phyloP scores from a whole-genome alignment of 2,888 invertebrate genomes.

The Drosophila setosimentum region DNA sequence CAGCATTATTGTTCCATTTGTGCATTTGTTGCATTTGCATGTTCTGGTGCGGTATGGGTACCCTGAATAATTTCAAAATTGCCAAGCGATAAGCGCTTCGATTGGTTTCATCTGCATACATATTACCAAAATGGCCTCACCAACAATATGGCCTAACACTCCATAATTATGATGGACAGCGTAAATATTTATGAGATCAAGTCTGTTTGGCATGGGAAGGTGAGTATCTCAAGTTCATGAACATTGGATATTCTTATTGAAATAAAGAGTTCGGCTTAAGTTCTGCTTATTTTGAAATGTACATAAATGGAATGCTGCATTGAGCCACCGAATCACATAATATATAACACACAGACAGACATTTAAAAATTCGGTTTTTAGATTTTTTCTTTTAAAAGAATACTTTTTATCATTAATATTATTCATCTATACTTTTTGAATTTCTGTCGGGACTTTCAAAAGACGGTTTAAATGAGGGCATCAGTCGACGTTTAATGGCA shows the following conservation, averaged over 20 bases:
- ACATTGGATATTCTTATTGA: neutral
- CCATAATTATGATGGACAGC: no score
- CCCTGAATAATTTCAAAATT: constrained; percentile 47
- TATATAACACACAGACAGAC: neutral
- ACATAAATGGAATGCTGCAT: neutral
- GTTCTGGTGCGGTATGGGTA: constrained; percentile 9
- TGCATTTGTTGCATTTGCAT: constrained; percentile 1
- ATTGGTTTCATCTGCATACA: constrained; percentile 15
- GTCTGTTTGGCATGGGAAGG: neutral
- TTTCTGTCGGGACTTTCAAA: neutral
- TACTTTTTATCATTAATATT: neutral
- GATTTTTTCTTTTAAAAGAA: neutral
- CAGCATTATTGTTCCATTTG: constrained; percentile 25
- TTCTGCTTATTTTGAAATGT: neutral
- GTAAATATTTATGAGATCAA: constrained; percentile 6
- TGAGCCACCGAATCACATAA: neutral
- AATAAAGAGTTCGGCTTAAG: neutral
- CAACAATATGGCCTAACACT: neutral
- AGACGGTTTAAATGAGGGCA: neutral
- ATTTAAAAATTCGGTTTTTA: neutral
- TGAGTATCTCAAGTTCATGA: neutral
- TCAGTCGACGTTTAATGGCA: neutral
- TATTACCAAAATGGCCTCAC: neutral
- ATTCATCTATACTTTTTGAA: neutral
- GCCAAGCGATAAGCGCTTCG: constrained; percentile 31